These are phyloP conservation scores for Onychostoma macrolepis DNA, from an alignment of 2,113 vertebrate species.

Conservation along the genomic window DNA sequence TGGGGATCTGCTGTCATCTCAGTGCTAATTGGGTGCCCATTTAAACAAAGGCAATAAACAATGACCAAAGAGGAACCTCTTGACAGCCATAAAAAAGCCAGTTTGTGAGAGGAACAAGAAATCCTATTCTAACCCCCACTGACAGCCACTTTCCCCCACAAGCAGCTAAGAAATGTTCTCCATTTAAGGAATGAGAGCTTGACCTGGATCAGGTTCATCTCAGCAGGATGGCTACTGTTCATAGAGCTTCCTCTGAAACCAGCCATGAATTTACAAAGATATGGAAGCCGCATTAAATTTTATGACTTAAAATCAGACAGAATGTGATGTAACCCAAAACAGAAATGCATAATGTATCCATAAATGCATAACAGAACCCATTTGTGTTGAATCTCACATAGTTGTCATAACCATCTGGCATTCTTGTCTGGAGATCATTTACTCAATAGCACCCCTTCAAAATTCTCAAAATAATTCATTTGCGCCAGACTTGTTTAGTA, in stretches of 20 bases:
- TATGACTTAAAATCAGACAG: background rate
- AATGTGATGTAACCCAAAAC: background rate
- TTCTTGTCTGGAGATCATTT: constrained; percentile 1
- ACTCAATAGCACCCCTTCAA: background rate
- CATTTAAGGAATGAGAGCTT: constrained; percentile 34
- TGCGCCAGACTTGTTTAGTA: background rate
- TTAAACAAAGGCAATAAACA: constrained; percentile 55
- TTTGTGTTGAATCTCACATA: background rate
- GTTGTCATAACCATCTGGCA: background rate
- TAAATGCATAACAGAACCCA: background rate
- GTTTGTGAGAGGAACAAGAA: constrained; percentile 17
- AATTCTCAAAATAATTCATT: background rate
- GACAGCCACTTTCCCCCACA: constrained; percentile 5
- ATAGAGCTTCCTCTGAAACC: background rate
- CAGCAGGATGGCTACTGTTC: background rate
- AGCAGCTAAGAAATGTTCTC: constrained; percentile 30
- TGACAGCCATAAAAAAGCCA: constrained; percentile 24
- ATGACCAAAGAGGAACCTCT: constrained; percentile 46
- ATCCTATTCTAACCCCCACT: constrained; percentile 16
- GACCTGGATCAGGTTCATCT: constrained; percentile 20
- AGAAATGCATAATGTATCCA: background rate
- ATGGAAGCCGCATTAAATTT: background rate
- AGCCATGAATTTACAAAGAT: background rate
- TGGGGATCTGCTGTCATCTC: constrained; percentile 30
- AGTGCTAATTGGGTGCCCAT: constrained; percentile 48